Base-by-base conservation (phyloP, 2,113 vertebrate genomes). In the Heteronetta atricapilla region DNA sequence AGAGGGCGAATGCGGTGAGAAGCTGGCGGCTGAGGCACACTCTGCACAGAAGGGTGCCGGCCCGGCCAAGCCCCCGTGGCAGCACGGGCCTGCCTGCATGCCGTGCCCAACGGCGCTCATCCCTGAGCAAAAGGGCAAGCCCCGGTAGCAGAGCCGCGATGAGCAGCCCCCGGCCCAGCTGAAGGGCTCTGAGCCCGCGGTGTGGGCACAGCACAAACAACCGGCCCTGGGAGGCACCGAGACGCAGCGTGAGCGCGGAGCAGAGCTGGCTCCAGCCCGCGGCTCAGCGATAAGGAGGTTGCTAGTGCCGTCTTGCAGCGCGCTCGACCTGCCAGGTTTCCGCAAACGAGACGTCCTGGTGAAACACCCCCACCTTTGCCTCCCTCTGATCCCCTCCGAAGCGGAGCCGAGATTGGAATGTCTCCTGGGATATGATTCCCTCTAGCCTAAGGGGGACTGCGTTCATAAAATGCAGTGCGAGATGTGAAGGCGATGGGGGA, bases 401-500 rank as follows among this genome's bases (percentile, higher is more conserved):
- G 90, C 66, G 1, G 66, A 72, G 82, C 73, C 7, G 90, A 88
- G 94, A 78, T 80, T 92, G 95, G 96, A 97, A 96, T 95, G 94
- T 96, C 93, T 93, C 88, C 80, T 79, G 93, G 92, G 96, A 90
- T 50, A 72, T n/a, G 80, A 87, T 84, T 95, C 96, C 93, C 74
- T 90, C 86, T 94, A 68, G 95, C 96, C 93, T 62, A 44, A 94
- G 95, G 96, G 94, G 34, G 85, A 42, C 77, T 66, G 82, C 23
- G 4, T 93, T 93, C 75, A 96, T 86, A 90, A 95, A 94, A 78
- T 36, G 76, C 80, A 56, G 60, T 1, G 34, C 50, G 88, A 93
- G 89, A 67, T 1, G 81, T 7, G 69, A 55, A 68, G 95, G 80
- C 3, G 17, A 38, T 38, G 82, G 88, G 87, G 92, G 93, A 95